A percentile compares a stretch with the other conserved stretches of the same genome.
phyloP scores from a whole-genome alignment of 2,888 invertebrate species.

The Zaprionus obscuricornis region DNA sequence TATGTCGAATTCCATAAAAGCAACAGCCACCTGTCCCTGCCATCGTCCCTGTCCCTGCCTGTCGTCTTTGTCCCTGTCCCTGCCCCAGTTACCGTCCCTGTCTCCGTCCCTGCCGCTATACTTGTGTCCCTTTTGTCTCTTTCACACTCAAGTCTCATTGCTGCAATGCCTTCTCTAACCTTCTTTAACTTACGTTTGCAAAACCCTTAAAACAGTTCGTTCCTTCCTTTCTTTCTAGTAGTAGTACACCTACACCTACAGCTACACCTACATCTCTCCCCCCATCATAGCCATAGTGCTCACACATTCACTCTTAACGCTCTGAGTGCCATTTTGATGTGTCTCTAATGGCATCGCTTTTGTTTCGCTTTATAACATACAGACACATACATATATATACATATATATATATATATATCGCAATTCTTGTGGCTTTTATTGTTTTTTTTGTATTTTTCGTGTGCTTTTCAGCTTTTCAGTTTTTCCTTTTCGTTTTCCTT shows the following conservation, averaged over 20 bases:
- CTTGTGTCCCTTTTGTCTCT: too few relatives aligned
- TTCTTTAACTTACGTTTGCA: too few relatives aligned
- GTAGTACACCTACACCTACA: background rate
- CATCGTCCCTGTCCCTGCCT: background rate
- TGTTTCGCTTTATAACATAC: constrained; percentile 59
- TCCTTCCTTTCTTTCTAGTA: too few relatives aligned
- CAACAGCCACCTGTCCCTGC: constrained; percentile 36
- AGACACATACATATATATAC: too few relatives aligned
- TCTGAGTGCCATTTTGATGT: constrained; percentile 75
- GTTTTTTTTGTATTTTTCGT: constrained; percentile 62
- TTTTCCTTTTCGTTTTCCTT: too few relatives aligned
- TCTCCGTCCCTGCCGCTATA: too few relatives aligned
- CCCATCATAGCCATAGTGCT: background rate
- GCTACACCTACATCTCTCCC: background rate
- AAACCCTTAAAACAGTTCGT: too few relatives aligned
- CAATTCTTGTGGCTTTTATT: constrained; percentile 52
- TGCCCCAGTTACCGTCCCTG: background rate
- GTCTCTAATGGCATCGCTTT: constrained; percentile 73
- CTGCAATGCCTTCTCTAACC: too few relatives aligned
- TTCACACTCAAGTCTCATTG: too few relatives aligned
- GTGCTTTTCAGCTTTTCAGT: constrained; percentile 40
- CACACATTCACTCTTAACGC: too few relatives aligned
- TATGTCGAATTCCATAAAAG: constrained; percentile 31
- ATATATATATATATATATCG: too few relatives aligned
- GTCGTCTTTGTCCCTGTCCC: too few relatives aligned